Base-by-base conservation (phyloP, 2,888 invertebrate genomes). In the Ochropleura leucogaster region DNA sequence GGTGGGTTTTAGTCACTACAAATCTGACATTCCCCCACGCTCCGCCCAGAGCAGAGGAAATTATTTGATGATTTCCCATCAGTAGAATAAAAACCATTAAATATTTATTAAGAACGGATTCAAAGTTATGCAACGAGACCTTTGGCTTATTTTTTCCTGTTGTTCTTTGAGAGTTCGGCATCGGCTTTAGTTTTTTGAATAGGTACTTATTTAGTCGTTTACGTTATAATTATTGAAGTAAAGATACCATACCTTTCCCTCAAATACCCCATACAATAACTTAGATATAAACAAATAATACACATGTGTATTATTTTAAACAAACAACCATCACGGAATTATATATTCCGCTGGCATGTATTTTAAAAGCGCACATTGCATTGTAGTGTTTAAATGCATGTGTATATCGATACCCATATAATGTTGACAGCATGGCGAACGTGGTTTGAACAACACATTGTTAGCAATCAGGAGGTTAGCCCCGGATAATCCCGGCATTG, bases 401-500 rank as follows among this genome's bases (percentile, higher is more conserved):
- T 69, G 65, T 83, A 69, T 55, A 73, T 71, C 74, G 53, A 72
- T 74, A 77, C 79, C 67, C 74, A 80, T 82, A 60, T 80, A 76
- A 80, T 77, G 83, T 81, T 79, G 66, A 73, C 72, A 74, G 83
- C 79, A 83, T 76, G 68, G 78, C 88, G 83, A 89, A 88, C 92
- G 91, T 86, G 92, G 93, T 91, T 88, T 90, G 88, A 88, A 88
- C 86, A 89, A 85, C 90, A 91, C 90, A 93, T 92, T 93, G 94
- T 93, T 89, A 89, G 89, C 87, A 90, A 89, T 89, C 89, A 89
- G 92, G 90, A 92, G 94, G 93, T 93, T 92, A 93, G 92, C 87
- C 89, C 89, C 87, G 94, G 96, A 95, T 96, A 94, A 96, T 96
- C 96, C 95, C 86, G 68, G 92, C 84, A 95, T 96, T 96, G 96